These are phyloP conservation scores for Maniola hyperantus DNA, from an alignment of 2,888 invertebrate species.

Conservation along the genomic window DNA sequence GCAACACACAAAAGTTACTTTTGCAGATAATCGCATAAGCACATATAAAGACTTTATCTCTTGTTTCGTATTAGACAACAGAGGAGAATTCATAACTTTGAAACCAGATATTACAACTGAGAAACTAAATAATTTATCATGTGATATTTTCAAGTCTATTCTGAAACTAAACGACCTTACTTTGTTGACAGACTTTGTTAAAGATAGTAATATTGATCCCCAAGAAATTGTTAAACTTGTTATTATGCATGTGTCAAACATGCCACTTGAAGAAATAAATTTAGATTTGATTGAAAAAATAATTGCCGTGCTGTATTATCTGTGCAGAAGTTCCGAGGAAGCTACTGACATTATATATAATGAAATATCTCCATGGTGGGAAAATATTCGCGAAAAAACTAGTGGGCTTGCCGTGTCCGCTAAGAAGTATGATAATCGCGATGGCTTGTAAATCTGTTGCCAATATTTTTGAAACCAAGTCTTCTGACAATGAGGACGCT, in stretches of 20 bases:
- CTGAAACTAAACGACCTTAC: constrained; percentile 64
- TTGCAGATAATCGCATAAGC: constrained; percentile 76
- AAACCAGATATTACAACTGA: constrained; percentile 58
- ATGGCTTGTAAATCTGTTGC: constrained; percentile 91
- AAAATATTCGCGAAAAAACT: constrained; percentile 87
- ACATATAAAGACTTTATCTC: constrained; percentile 81
- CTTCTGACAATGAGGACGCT: constrained; percentile 78
- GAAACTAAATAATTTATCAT: constrained; percentile 60
- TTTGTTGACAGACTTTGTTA: constrained; percentile 54
- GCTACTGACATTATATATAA: constrained; percentile 85
- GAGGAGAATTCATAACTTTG: constrained; percentile 53
- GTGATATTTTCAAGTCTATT: constrained; percentile 70
- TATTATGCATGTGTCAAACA: constrained; percentile 88
- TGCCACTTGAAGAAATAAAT: constrained; percentile 77
- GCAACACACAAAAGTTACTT: constrained; percentile 79
- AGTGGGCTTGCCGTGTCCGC: constrained; percentile 87
- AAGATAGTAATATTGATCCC: constrained; percentile 67
- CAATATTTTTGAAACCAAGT: constrained; percentile 67
- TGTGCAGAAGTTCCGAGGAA: constrained; percentile 85
- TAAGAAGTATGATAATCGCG: constrained; percentile 91
- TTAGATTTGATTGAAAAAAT: constrained; percentile 86
- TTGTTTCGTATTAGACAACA: constrained; percentile 76
- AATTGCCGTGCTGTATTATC: constrained; percentile 83
- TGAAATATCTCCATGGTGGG: constrained; percentile 92
- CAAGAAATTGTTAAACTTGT: constrained; percentile 87